Conservation (phyloP, 2,797 vertebrate species). For the Glyptemys insculpta region DNA sequence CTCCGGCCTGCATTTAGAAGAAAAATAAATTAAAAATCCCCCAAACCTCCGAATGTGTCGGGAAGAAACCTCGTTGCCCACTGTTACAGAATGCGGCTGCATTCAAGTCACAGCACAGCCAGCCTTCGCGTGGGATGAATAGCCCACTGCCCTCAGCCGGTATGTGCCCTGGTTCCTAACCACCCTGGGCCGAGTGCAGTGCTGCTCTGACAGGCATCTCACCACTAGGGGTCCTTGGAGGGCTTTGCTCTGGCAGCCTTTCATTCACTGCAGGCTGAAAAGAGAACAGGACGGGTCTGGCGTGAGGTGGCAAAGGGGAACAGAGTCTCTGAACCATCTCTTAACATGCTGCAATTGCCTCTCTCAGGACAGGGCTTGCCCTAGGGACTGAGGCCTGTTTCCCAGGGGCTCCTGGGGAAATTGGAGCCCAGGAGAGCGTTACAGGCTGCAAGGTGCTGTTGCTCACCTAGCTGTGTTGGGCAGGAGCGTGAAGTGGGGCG, state of each 20-base stretch:
- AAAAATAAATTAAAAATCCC: neutral
- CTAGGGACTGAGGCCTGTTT: neutral
- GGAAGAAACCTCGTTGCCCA: fast-evolving
- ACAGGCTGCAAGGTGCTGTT: neutral
- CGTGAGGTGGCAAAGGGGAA: neutral
- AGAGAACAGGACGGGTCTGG: too few species aligned
- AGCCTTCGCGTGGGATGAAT: neutral
- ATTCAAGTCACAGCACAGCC: neutral
- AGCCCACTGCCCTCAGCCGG: neutral
- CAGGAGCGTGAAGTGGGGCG: neutral
- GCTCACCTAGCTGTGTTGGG: neutral
- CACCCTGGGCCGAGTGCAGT: neutral
- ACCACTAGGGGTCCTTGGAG: neutral
- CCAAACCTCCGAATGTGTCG: neutral
- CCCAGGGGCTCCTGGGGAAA: neutral
- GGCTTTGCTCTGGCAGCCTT: neutral
- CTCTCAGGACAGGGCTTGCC: neutral
- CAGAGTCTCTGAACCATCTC: too few species aligned
- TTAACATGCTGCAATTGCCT: neutral
- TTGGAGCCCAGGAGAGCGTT: neutral
- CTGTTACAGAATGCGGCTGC: neutral
- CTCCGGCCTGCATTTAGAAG: neutral
- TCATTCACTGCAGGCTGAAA: neutral
- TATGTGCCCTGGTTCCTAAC: neutral
- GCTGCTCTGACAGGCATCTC: neutral